Base-by-base conservation (phyloP, 2,888 invertebrate species). In the Caenorhabditis plicata region DNA sequence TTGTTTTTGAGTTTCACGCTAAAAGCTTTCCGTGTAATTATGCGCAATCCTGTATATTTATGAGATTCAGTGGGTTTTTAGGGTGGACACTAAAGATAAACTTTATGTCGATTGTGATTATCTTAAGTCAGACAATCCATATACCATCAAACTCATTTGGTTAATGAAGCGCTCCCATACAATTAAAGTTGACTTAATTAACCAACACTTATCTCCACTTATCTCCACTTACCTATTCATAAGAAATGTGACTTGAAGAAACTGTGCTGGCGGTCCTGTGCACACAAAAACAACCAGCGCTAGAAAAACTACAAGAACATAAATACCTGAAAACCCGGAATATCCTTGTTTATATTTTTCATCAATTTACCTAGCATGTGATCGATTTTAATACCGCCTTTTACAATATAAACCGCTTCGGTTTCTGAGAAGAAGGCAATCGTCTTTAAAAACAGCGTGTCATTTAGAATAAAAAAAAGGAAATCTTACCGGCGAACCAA, bases 371-470 rank as follows among this genome's bases (percentile, higher is more conserved):
- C n/a, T n/a, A n/a, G n/a, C n/a, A n/a, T n/a, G n/a, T n/a, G n/a
- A n/a, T n/a, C n/a, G n/a, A n/a, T n/a, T n/a, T 25, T n/a, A 20
- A 56, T 42, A 25, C 56, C 50, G 4, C 57, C 57, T 36, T 57
- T 51, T 13, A 57, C 57, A 17, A 57, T 51, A 36, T 57, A 57
- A 25, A 57, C 57, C 3, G 57, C 51, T 22, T 51, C 51, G 1
- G 51, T 47, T 43, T 57, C 57, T 8, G 33, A 46, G 20, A 57
- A 33, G 40, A 51, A 57, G 23, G 57, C 57, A 9, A 57, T 38
- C 11, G 57, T 57, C 54, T 54, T 36, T 9, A 27, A 45, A 43
- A 51, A 35, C 19, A 27, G 1, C 19, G 17, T 13, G 22, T 20
- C 3, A 29, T 20, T 8, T n/a, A 1, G 2, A 13, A 31, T 41